Conservation (phyloP, 2,113 vertebrate species). For the Dipodomys spectabilis region DNA sequence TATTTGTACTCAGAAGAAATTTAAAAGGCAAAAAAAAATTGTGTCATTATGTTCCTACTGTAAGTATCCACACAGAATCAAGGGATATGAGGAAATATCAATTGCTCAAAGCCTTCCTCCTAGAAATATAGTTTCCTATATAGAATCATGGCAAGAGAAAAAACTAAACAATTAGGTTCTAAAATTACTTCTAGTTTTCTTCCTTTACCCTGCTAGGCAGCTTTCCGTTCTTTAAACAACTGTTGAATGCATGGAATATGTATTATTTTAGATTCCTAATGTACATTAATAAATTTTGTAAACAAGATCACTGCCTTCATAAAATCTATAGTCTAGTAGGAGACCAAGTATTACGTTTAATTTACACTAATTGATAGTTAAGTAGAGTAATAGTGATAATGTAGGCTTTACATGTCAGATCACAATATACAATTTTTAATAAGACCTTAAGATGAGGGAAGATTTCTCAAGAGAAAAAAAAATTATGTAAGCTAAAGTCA, state of each 20-base stretch:
- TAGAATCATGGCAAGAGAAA: neutral
- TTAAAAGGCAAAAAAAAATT: neutral
- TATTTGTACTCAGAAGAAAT: constrained; percentile 55
- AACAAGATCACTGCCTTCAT: neutral
- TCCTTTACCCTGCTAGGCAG: neutral
- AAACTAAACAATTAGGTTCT: neutral
- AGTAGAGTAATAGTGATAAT: neutral
- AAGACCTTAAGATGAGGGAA: neutral
- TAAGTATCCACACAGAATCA: neutral
- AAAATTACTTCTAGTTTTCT: neutral
- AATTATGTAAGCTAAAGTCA: neutral
- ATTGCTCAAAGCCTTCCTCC: neutral
- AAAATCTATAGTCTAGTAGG: neutral
- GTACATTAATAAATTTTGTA: neutral
- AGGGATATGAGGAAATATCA: neutral
- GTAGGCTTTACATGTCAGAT: neutral
- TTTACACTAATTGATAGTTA: neutral
- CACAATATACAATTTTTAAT: neutral
- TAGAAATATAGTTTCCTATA: neutral
- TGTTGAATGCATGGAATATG: neutral
- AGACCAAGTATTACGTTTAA: neutral
- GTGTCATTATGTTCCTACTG: neutral
- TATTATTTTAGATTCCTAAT: neutral
- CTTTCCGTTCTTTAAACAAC: neutral
- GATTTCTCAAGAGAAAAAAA: neutral